Evolutionary conservation across 2,113 vertebrate species (phyloP).

Genomic region (Phoenicopterus ruber): DNA sequence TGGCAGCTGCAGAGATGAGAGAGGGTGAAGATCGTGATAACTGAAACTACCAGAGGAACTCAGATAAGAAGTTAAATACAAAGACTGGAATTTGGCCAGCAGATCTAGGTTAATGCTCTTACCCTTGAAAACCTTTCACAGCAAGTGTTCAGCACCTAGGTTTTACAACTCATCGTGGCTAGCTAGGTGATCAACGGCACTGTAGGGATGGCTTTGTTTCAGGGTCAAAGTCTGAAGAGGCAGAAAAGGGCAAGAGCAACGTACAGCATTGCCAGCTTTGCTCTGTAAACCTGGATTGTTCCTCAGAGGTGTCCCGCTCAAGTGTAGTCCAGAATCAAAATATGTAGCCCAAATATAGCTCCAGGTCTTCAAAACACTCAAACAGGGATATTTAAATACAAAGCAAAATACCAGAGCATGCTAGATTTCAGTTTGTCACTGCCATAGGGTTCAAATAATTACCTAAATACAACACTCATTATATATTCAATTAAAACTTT

Average conservation of each 20-base stretch:
- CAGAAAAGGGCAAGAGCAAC: not conserved
- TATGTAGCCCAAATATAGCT: not conserved
- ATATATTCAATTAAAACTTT: slow-evolving; percentile 40
- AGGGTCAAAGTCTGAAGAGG: not conserved
- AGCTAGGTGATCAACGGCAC: not conserved
- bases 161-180: not conserved
- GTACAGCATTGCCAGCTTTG: not conserved
- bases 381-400: not conserved
- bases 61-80: not conserved
- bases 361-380: not conserved
- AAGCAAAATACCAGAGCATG: not conserved
- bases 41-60: not conserved
- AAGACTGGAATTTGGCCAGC: not conserved
- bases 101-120: not conserved
- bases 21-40: not conserved
- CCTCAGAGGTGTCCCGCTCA: not conserved
- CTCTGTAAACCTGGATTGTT: not conserved
- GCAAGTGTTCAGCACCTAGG: not conserved
- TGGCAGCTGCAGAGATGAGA: not conserved
- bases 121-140: not conserved
- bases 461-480: not conserved
- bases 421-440: not conserved
- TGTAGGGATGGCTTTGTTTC: not conserved
- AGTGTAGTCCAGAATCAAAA: not conserved
- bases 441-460: slow-evolving; percentile 37